Evolutionary conservation across 2,888 invertebrate species (phyloP).

Genomic region (Apamea sordens): DNA sequence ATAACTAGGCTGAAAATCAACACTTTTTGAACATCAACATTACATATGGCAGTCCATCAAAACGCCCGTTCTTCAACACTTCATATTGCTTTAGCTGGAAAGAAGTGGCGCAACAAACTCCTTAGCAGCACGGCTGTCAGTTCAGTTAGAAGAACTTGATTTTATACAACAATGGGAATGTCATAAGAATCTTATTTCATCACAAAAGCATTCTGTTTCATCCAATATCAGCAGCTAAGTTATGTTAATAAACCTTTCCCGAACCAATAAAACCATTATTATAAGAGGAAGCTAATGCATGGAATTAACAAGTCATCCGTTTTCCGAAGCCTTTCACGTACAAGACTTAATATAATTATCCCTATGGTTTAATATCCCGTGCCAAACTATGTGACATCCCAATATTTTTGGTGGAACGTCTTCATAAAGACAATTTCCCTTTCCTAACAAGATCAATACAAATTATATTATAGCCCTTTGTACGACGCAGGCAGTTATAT

Average conservation of each 20-base stretch:
- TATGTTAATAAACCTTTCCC: background rate
- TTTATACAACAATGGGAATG: no score
- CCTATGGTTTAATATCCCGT: slow-evolving; percentile 9
- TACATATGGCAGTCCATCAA: no score
- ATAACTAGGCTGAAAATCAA: no score
- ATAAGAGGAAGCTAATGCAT: slow-evolving; percentile 7
- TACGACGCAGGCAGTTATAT: background rate
- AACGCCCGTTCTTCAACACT: no score
- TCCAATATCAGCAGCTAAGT: background rate
- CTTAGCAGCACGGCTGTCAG: no score
- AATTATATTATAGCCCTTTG: slow-evolving; percentile 25
- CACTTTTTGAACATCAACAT: no score
- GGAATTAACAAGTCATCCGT: background rate
- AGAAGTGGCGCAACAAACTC: no score
- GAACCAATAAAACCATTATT: slow-evolving; percentile 6
- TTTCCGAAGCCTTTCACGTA: slow-evolving; percentile 18
- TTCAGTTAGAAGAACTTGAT: no score
- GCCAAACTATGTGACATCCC: slow-evolving; percentile 10
- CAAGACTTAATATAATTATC: slow-evolving; percentile 4
- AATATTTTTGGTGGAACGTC: slow-evolving; percentile 19
- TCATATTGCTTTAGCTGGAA: no score
- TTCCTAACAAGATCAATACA: slow-evolving; percentile 33
- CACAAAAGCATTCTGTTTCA: background rate
- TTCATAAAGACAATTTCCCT: slow-evolving; percentile 19
- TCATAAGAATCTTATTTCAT: background rate